These are phyloP conservation scores for Eilema griseolum DNA, from an alignment of 2,888 invertebrate genomes.

Conservation along the genomic window DNA sequence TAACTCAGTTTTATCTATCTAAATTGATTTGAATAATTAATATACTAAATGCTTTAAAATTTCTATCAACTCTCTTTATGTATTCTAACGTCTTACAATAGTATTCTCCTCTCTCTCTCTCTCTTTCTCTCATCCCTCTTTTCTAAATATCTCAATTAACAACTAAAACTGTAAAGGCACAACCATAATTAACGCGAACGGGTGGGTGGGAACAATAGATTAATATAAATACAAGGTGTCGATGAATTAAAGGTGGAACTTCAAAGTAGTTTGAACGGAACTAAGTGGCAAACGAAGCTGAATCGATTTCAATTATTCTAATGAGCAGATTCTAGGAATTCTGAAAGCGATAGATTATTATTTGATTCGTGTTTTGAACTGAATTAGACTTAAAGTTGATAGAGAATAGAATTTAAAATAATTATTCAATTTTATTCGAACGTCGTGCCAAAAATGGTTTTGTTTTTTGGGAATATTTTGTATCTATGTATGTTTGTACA, in stretches of 20 bases:
- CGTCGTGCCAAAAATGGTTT: too few relatives aligned
- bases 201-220: neutral
- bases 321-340: conserved; percentile 6
- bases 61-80: too few relatives aligned
- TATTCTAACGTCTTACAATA: too few relatives aligned
- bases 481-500: too few relatives aligned
- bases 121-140: neutral
- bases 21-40: too few relatives aligned
- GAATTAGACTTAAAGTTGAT: neutral
- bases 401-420: neutral
- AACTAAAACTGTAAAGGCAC: neutral
- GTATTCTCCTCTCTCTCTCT: too few relatives aligned
- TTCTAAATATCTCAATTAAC: neutral
- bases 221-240: conserved; percentile 5
- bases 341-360: neutral
- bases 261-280: conserved; percentile 8
- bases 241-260: conserved; percentile 9
- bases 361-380: neutral
- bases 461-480: too few relatives aligned
- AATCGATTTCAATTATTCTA: conserved; percentile 15
- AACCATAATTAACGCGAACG: neutral
- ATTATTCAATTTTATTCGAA: neutral
- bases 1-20: too few relatives aligned
- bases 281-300: neutral
- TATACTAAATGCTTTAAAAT: too few relatives aligned